A percentile compares a stretch with the other conserved stretches of the same genome.
These are phyloP conservation scores for Scomberomorus guttatus DNA, from an alignment of 2,797 vertebrate genomes.

Conservation along the genomic window DNA sequence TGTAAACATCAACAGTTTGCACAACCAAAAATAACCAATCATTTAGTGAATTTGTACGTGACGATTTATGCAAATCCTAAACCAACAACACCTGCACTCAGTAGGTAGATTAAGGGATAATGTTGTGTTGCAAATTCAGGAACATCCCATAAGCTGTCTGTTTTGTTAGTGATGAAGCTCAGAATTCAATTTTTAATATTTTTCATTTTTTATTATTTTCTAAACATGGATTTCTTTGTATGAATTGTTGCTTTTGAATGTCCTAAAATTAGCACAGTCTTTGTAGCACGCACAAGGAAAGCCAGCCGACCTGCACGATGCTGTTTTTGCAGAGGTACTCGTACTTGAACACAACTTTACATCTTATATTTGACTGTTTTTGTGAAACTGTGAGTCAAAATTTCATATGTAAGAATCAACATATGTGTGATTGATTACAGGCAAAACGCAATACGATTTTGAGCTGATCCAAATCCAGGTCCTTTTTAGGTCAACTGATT, in stretches of 20 bases:
- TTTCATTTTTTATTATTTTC: not conserved
- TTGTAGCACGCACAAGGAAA: conserved; percentile 24
- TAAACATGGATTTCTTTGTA: conserved; percentile 9
- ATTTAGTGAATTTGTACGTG: not conserved
- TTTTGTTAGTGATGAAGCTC: conserved; percentile 11
- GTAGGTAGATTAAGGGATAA: not conserved
- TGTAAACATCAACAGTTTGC: not conserved
- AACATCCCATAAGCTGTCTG: conserved; percentile 1
- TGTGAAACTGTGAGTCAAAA: not conserved
- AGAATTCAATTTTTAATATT: not conserved
- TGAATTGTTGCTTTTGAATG: conserved; percentile 6
- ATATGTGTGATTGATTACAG: not conserved
- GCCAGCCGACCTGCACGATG: not conserved
- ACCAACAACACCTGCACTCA: not conserved
- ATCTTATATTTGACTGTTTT: conserved; percentile 20
- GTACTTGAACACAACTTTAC: conserved; percentile 27
- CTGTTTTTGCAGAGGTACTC: conserved; percentile 2
- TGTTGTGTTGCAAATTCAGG: conserved; percentile 10
- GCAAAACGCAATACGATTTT: conserved; percentile 9
- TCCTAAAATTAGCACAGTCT: not conserved
- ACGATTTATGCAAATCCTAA: not conserved
- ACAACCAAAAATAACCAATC: conserved; percentile 6
- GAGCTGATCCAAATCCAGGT: not conserved
- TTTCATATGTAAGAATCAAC: not conserved
- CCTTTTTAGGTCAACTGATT: conserved; percentile 7